Evolutionary conservation across 1,140 invertebrate genomes (phyloP), one percentile per base, ranked within the genome.

Genomic region (Bombus impatiens): DNA sequence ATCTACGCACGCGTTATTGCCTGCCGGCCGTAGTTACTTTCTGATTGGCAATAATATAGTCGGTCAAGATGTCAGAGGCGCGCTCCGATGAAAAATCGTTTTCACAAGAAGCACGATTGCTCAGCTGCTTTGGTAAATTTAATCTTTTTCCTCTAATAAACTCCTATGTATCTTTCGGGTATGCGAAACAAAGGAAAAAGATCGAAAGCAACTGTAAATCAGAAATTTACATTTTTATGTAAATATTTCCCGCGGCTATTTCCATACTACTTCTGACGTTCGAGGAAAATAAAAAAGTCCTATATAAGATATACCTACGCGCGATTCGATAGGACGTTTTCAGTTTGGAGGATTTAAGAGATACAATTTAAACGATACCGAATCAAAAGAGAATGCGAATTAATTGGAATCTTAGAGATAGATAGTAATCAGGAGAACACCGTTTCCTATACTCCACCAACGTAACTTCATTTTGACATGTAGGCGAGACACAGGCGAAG

Each of bases 401-500:
- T 77, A 77, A 82, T 87, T 87, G 79, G 67, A 74, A 82, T 53
- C 15, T 42, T 53, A 72, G 72, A 75, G 76, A 82, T 80, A 47
- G 67, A 77, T 86, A 37, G 78, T 37, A 65, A 62, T 53, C 53
- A 37, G 44, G 44, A 42, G 37, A 77, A 62, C 47, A 71, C 35
- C 9, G 62, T 35, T 18, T 53, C 18, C 79, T n/a, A 15, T 25
- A 75, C 4, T 9, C 18, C 1, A 18, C 47, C 28, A 32, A n/a
- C 67, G 59, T 70, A 87, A 84, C 78, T 74, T 75, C 59, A 78
- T 53, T 67, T 37, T 32, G n/a, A 25, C 22, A 22, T 28, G 44
- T 10, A 18, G 47, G 35, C 71, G 74, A 74, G 47, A 57, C 57
- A 32, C 3, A 62, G 10, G 40, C 22, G 74, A 59, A 62, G 88